Evolutionary conservation across 2,888 invertebrate genomes (phyloP).

Genomic region (Molorchus minor): DNA sequence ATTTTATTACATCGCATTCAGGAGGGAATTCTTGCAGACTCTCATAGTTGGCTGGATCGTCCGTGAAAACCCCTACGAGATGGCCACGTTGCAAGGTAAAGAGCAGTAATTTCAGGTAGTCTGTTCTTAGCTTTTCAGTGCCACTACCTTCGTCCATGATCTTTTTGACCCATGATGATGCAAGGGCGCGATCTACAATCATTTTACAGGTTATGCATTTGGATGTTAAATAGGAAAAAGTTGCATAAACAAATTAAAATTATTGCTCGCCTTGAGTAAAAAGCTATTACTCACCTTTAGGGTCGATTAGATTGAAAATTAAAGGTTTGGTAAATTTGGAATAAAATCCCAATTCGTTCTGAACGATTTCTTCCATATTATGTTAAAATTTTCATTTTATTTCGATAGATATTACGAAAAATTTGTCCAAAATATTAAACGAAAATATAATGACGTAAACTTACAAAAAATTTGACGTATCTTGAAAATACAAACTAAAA

Average conservation of each 20-base stretch:
- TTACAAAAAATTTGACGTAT: constrained; percentile 15
- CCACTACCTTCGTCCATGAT: constrained; percentile 52
- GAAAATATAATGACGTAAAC: neutral
- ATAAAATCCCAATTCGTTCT: constrained; percentile 60
- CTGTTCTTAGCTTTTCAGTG: constrained; percentile 53
- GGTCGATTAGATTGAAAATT: constrained; percentile 58
- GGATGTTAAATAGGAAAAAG: too few species aligned
- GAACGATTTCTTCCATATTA: constrained; percentile 41
- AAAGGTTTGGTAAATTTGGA: constrained; percentile 61
- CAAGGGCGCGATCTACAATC: constrained; percentile 59
- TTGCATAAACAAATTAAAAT: neutral
- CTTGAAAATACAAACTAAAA: constrained; percentile 4
- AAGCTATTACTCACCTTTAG: constrained; percentile 54
- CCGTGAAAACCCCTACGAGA: constrained; percentile 60
- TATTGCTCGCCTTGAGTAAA: neutral
- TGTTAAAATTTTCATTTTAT: constrained; percentile 12
- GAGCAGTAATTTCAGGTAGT: constrained; percentile 62
- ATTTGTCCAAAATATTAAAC: constrained; percentile 12
- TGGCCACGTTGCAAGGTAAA: constrained; percentile 61
- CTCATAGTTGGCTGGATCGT: constrained; percentile 55
- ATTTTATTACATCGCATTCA: constrained; percentile 48
- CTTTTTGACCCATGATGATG: constrained; percentile 63
- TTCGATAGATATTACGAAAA: constrained; percentile 9
- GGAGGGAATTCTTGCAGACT: constrained; percentile 54
- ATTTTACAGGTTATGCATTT: too few species aligned